These are phyloP conservation scores for Casuarius casuarius DNA, from an alignment of 2,113 vertebrate species.

Conservation along the genomic window DNA sequence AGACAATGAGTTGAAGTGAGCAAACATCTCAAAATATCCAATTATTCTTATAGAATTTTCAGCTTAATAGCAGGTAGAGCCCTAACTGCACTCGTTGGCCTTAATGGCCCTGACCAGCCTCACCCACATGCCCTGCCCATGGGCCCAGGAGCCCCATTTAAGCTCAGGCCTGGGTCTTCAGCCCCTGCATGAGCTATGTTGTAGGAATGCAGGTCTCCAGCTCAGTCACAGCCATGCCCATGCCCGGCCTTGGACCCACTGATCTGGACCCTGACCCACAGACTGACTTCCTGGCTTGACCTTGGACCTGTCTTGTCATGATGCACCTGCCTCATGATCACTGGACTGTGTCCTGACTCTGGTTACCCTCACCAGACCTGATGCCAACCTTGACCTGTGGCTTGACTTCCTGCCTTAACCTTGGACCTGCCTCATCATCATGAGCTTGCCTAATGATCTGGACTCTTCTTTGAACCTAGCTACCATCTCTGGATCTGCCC, in stretches of 20 bases:
- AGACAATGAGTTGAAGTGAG: neutral
- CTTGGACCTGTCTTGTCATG: neutral
- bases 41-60: neutral
- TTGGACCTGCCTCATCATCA: neutral
- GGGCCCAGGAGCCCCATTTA: neutral
- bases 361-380: neutral
- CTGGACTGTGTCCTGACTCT: neutral
- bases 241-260: neutral
- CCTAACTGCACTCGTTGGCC: rapidly evolving
- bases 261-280: neutral
- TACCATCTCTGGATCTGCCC: neutral
- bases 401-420: neutral
- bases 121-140: neutral
- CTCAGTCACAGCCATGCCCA: neutral
- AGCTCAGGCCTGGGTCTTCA: neutral
- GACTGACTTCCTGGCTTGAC: too few relatives aligned
- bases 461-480: neutral
- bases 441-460: neutral
- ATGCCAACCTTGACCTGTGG: neutral
- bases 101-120: neutral
- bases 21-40: neutral
- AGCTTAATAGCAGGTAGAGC: neutral
- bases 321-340: neutral
- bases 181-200: neutral
- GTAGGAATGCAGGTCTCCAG: neutral